Base-by-base conservation (phyloP, 1,140 invertebrate genomes). In the Gryon sp. region DNA sequence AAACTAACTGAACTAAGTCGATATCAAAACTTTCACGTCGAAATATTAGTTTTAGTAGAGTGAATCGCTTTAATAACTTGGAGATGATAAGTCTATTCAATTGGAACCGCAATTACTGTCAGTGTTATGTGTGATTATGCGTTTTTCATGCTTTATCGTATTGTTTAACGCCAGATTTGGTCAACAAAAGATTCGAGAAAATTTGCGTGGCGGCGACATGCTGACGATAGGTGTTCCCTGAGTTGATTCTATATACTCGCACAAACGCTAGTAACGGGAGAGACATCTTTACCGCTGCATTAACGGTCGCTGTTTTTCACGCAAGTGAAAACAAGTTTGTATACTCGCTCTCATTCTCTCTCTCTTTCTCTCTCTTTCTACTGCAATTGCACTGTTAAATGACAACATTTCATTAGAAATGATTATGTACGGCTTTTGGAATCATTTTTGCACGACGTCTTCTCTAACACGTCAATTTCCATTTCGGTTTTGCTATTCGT, bases 281-380 rank as follows among this genome's bases (percentile, higher is more conserved):
- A 88, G 82, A 84, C 83, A 86, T 89, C 87, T 89, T 88, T 89
- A 88, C 87, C 87, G 87, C 87, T 89, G 88, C 85, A 87, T 88
- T 88, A 88, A 89, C 87, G 87, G 87, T 89, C 81, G 84, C 36
- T 79, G 86, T 89, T 89, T 89, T 89, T 89, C 87, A 83, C 84
- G 78, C 82, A 86, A 87, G 83, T 87, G 87, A 87, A 88, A 88
- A 87, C 87, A 88, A 83, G 87, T 89, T 89, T 86, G 76, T 80
- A 73, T 66, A 76, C 72, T 82, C 80, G 80, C 82, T 82, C 78
- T n/a, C n/a, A n/a, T n/a, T n/a, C n/a, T n/a, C n/a, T n/a, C n/a
- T n/a, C n/a, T n/a, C n/a, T n/a, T n/a, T n/a, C n/a, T n/a, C n/a
- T n/a, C n/a, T n/a, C n/a, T n/a, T n/a, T n/a, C n/a, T n/a, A n/a